Percentiles rank a stretch among this genome's conserved stretches.
Conservation (phyloP, 2,797 vertebrate species). For the Anas acuta region DNA sequence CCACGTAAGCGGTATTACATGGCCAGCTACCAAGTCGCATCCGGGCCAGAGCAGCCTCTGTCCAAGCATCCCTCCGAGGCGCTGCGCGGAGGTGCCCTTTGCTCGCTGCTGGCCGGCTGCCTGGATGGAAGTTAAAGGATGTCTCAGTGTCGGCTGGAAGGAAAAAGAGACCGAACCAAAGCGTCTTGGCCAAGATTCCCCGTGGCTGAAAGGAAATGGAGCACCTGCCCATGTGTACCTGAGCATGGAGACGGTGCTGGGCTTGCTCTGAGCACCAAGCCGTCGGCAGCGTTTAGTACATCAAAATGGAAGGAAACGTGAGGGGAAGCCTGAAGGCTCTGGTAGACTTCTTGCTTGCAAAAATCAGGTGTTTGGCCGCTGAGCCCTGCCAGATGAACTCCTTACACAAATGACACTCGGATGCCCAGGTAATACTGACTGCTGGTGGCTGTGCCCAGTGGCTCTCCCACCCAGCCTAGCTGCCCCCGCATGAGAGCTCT, state of each 20-base stretch:
- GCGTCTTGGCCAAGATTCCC: neutral
- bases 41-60: neutral
- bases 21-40: neutral
- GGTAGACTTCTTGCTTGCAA: neutral
- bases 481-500: neutral
- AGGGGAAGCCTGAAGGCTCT: neutral
- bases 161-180: neutral
- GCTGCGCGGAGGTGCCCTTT: neutral
- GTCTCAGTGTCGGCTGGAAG: conserved; percentile 9
- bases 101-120: neutral
- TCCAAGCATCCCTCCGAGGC: neutral
- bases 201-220: neutral
- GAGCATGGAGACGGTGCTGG: neutral
- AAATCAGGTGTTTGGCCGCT: fast-evolving
- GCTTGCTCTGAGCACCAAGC: neutral
- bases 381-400: neutral
- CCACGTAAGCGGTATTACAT: neutral
- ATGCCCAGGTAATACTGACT: neutral
- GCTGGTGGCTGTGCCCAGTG: neutral
- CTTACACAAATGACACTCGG: fast-evolving
- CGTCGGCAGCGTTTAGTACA: neutral
- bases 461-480: neutral
- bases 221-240: neutral
- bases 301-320: neutral
- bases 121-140: neutral